phyloP scores from a whole-genome alignment of 2,797 vertebrate species.

The Syngnathus acus region DNA sequence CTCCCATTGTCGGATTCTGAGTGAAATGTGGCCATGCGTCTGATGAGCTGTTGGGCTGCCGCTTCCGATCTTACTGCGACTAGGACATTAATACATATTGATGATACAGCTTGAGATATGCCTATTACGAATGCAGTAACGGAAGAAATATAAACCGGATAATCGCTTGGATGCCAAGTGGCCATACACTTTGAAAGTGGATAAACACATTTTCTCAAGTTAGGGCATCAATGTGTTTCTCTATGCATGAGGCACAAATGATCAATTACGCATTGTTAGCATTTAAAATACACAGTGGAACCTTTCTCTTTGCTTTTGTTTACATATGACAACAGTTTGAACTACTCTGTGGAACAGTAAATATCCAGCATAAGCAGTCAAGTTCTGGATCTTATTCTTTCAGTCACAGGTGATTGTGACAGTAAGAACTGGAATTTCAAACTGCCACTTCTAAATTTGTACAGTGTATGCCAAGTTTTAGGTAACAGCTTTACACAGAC shows the following conservation, averaged over 20 bases:
- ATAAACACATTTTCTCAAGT: neutral
- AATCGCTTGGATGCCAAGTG: conserved; percentile 13
- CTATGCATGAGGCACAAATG: neutral
- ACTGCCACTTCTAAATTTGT: neutral
- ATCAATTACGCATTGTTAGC: neutral
- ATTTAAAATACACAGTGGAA: neutral
- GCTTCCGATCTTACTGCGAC: conserved; percentile 32
- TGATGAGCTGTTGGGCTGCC: conserved; percentile 25
- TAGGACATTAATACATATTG: conserved; percentile 40
- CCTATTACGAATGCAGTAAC: conserved; percentile 28
- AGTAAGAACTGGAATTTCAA: neutral
- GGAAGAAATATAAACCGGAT: conserved; percentile 39
- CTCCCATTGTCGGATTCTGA: conserved; percentile 38
- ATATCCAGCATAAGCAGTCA: neutral
- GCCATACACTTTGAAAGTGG: neutral
- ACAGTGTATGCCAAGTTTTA: neutral
- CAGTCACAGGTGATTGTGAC: neutral
- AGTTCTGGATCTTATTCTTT: neutral
- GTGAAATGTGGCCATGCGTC: conserved; percentile 28
- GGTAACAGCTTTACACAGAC: conserved; percentile 37
- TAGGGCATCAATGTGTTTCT: too few species aligned
- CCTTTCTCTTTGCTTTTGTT: neutral
- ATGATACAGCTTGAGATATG: conserved; percentile 42
- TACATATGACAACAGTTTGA: neutral
- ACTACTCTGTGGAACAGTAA: neutral